Percentiles rank a stretch among this genome's conserved stretches.
phyloP scores from a whole-genome alignment of 2,113 vertebrate species.

The Sitta europaea region DNA sequence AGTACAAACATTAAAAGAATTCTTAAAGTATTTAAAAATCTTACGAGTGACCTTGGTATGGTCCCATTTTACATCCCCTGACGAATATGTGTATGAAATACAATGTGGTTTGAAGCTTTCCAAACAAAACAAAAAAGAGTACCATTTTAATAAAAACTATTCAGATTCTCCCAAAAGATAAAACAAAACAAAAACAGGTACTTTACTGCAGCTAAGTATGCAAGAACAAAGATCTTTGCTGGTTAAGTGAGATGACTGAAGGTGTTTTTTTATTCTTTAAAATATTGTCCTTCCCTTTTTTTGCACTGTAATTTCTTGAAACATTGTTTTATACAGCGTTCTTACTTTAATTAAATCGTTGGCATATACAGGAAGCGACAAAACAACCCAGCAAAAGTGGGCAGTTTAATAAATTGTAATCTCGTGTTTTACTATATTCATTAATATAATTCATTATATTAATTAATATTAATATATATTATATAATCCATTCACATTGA shows the following conservation, averaged over 20 bases:
- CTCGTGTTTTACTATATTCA: background rate
- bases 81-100: constrained; percentile 67
- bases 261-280: background rate
- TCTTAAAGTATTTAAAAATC: constrained; percentile 68
- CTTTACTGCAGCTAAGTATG: background rate
- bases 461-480: too few species aligned
- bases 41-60: constrained; percentile 69
- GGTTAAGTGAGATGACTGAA: background rate
- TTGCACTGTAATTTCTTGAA: background rate
- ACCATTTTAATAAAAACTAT: constrained; percentile 62
- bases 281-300: background rate
- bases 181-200: constrained; percentile 58
- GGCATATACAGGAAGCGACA: background rate
- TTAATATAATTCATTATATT: too few species aligned
- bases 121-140: constrained; percentile 72
- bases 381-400: background rate
- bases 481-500: background rate
- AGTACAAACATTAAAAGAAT: constrained; percentile 70
- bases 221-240: constrained; percentile 3
- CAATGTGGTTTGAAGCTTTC: constrained; percentile 69
- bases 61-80: constrained; percentile 66
- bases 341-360: background rate
- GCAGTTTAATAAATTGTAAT: background rate
- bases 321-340: background rate
- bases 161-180: constrained; percentile 45